Evolutionary conservation across 2,797 vertebrate genomes (phyloP).

Genomic region (Varecia variegata): DNA sequence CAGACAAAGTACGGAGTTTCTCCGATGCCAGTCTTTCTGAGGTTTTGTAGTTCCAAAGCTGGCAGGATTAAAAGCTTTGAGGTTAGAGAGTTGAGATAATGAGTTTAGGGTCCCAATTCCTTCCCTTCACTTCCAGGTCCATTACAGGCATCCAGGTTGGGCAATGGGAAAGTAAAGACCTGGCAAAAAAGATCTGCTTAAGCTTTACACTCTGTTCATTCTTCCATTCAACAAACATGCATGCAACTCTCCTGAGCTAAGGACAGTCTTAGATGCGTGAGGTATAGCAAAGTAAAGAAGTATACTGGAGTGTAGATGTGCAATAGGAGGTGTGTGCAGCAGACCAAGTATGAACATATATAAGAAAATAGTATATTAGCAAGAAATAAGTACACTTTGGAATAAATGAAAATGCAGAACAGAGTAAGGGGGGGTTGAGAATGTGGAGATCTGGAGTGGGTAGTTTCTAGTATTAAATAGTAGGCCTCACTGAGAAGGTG

Average conservation of each 20-base stretch:
- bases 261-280: neutral
- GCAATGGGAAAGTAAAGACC: slow-evolving; percentile 38
- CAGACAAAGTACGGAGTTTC: neutral
- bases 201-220: neutral
- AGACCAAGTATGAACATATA: neutral
- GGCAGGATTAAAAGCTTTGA: slow-evolving; percentile 33
- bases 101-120: neutral
- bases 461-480: neutral
- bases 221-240: neutral
- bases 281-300: neutral
- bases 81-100: neutral
- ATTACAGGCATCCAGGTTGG: neutral
- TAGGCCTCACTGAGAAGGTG: neutral
- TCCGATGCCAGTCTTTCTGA: neutral
- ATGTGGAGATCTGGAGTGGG: neutral
- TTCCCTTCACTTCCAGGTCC: neutral
- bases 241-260: neutral
- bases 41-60: neutral
- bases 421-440: neutral
- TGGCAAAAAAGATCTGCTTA: neutral
- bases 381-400: neutral
- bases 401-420: neutral
- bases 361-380: neutral
- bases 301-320: neutral
- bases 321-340: neutral